Base-by-base conservation (phyloP, 2,888 invertebrate genomes). In the Drosophila silvestris region DNA sequence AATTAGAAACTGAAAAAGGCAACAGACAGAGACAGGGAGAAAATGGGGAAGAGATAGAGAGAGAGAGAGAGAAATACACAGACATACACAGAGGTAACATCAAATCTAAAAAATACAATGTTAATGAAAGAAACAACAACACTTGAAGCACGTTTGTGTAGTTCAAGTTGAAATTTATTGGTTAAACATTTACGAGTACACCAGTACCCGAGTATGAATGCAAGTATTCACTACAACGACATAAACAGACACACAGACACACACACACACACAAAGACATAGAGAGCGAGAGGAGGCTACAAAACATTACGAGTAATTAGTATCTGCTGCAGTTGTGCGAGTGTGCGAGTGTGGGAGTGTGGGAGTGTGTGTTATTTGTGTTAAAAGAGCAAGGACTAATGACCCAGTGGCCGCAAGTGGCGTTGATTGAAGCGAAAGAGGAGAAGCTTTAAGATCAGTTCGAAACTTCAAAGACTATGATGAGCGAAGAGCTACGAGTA, bases 301-400 rank as follows among this genome's bases (percentile, higher is more conserved):
- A 63, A 57, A 70, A 65, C 59, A 74, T 79, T 77, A 79, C 79
- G 60, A 70, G 53, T 79, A 66, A 75, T 70, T 67, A 67, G 57
- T 54, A 70, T 64, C 59, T 72, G 57, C 63, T 56, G 62, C 65
- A 63, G 62, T 37, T 74, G 77, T 63, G 54, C 28, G 56, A 22
- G 60, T 61, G 52, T 63, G 33, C 58, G 28, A 35, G 33, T 32
- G 28, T 61, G 44, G 16, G 28, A 35, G 33, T 32, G 28, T 61
- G 44, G 16, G 41, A 12, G 33, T n/a, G 51, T 60, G 35, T 37
- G 35, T 56, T 35, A 47, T 37, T 19, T 16, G 33, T 51, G 22
- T 69, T 53, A 16, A 56, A 63, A 6, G 30, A 51, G 58, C 50
- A 37, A 35, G 16, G 32, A 30, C 61, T 62, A 51, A 35, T 62